Evolutionary conservation across 1,140 invertebrate genomes (phyloP), one percentile per base, ranked within the genome.

Genomic region (Propsilocerus akamusi): DNA sequence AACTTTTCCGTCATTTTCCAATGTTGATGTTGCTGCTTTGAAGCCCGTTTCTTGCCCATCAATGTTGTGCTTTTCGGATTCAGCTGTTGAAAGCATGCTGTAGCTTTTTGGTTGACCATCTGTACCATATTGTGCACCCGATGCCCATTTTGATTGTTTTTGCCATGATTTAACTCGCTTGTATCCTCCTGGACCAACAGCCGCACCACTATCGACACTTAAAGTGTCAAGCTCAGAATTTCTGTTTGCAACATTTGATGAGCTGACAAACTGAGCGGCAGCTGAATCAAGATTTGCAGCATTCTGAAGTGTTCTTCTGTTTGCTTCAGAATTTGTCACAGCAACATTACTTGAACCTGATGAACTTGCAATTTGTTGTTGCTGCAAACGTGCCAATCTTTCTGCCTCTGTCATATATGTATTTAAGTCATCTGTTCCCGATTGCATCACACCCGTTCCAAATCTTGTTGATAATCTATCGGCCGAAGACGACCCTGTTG

Each of bases 101-200:
- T 61, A 63, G 52, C 56, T 59, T 51, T 64, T 65, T n/a, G 57
- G 55, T 23, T 59, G 53, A 0, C 63, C 63, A 34, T 56, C 46
- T 12, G 58, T 53, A 8, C 56, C 63, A 25, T 54, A 62, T 62
- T 65, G 25, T 0, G 48, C 12, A 47, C 63, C 58, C 37, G 60
- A 63, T 5, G 63, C 61, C 63, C 63, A 65, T 53, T 65, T 65
- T 30, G 63, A 64, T 30, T 62, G 59, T 46, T 63, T 65, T 57
- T 65, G 61, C 63, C 63, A 65, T 28, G 63, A 59, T 55, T 65
- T 65, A 46, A 57, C 58, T 52, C 61, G 60, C 41, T 22, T 46
- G 26, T 54, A 65, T 51, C 52, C 51, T 30, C 51, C 32, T 49
- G 52, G 53, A 48, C 55, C 60, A 14, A 49, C 47, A 41, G 55